Percentiles rank a stretch among this genome's conserved stretches.
phyloP scores from a whole-genome alignment of 2,113 vertebrate species.

The Thunnus thynnus region DNA sequence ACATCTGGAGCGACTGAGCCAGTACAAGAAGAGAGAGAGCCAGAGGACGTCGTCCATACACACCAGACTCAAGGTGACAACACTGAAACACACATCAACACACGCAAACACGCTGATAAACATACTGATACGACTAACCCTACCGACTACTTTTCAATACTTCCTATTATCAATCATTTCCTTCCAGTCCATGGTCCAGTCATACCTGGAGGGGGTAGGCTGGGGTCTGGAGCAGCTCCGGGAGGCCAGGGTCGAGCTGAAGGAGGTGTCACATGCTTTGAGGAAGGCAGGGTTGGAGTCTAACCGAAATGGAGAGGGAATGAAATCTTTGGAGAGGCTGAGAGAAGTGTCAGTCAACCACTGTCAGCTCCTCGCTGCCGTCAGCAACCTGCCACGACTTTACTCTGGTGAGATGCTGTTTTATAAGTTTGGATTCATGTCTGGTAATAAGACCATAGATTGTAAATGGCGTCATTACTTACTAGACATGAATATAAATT shows the following conservation, averaged over 20 bases:
- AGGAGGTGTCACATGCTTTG: constrained; percentile 84
- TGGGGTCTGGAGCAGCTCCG: constrained; percentile 90
- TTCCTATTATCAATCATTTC: not conserved
- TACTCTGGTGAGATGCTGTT: constrained; percentile 87
- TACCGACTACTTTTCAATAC: not conserved
- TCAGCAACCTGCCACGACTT: constrained; percentile 91
- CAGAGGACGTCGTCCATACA: constrained; percentile 94
- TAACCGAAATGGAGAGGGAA: constrained; percentile 67
- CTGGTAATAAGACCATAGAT: too few species aligned
- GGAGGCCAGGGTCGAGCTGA: constrained; percentile 85
- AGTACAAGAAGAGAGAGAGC: constrained; percentile 92
- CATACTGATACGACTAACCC: not conserved
- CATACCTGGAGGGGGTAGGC: constrained; percentile 94
- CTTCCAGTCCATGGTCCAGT: constrained; percentile 92
- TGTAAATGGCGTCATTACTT: too few species aligned
- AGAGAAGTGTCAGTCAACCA: constrained; percentile 84
- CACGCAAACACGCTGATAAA: not conserved
- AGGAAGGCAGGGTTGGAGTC: constrained; percentile 82
- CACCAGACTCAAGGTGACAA: constrained; percentile 92
- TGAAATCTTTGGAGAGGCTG: constrained; percentile 85
- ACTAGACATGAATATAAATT: too few species aligned
- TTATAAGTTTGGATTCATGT: not conserved
- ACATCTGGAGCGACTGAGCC: constrained; percentile 90
- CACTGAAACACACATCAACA: not conserved
- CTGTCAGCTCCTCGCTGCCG: constrained; percentile 88